A percentile compares a stretch with the other conserved stretches of the same genome.
Evolutionary conservation across 2,113 vertebrate species (phyloP).

Genomic region (Thinocorus orbignyianus): DNA sequence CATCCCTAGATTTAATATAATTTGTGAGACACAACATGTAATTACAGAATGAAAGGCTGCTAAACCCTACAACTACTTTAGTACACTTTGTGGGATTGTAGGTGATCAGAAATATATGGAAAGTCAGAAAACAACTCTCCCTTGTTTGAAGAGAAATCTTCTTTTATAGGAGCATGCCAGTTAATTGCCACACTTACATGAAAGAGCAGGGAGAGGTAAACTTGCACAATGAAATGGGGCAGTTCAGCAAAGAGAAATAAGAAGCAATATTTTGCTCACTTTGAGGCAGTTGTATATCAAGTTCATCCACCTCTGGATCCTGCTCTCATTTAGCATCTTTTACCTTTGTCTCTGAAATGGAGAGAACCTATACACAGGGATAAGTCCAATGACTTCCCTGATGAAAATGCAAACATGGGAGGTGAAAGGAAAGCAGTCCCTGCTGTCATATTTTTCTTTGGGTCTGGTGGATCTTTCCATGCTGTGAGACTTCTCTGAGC

Average conservation of each 20-base stretch:
- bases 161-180: background rate
- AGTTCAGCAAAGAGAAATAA: background rate
- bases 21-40: background rate
- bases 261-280: background rate
- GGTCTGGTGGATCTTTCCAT: background rate
- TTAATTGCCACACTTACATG: background rate
- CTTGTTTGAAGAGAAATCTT: background rate
- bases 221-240: background rate
- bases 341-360: background rate
- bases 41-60: constrained; percentile 7
- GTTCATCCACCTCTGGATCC: background rate
- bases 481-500: background rate
- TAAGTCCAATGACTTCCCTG: background rate
- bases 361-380: background rate
- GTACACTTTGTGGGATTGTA: background rate
- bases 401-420: background rate
- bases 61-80: background rate
- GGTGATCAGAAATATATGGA: background rate
- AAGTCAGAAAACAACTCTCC: background rate
- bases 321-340: background rate
- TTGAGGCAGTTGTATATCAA: background rate
- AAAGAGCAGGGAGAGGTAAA: background rate
- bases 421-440: background rate
- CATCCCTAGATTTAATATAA: background rate
- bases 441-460: background rate